Conservation (phyloP, 2,797 vertebrate genomes). For the Phrynocephalus forsythii region DNA sequence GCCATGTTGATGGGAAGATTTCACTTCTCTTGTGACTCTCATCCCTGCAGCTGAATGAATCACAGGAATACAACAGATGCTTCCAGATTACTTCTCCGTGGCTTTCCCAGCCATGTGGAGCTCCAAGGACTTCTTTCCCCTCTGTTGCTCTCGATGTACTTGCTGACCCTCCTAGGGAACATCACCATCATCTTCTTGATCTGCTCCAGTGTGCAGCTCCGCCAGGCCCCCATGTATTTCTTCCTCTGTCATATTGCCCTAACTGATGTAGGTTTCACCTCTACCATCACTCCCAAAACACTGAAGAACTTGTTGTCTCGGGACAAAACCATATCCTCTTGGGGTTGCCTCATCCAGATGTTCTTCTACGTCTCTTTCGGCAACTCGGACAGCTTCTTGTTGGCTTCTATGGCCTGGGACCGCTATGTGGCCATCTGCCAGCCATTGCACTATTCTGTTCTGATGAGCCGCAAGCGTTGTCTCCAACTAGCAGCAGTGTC, state of each 20-base stretch:
- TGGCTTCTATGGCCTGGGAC: slow-evolving; percentile 66
- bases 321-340: slow-evolving; percentile 55
- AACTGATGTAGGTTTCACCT: slow-evolving; percentile 58
- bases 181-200: slow-evolving; percentile 60
- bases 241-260: slow-evolving; percentile 58
- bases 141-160: slow-evolving; percentile 57
- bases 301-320: slow-evolving; percentile 60
- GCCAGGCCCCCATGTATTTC: slow-evolving; percentile 65
- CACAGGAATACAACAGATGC: no score
- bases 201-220: slow-evolving; percentile 22
- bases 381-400: slow-evolving; percentile 62
- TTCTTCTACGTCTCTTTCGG: slow-evolving; percentile 66
- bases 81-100: no score
- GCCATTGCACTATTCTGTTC: slow-evolving; percentile 49
- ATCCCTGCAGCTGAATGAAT: no score
- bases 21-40: no score
- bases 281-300: slow-evolving; percentile 62
- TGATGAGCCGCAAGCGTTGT: slow-evolving; percentile 51
- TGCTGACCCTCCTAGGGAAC: slow-evolving; percentile 49
- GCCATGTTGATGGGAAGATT: no score
- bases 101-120: no score
- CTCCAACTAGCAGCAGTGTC: slow-evolving; percentile 41
- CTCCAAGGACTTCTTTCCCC: slow-evolving; percentile 43
- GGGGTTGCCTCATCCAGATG: slow-evolving; percentile 59
- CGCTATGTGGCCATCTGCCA: slow-evolving; percentile 63